Evolutionary conservation across 2,888 invertebrate species (phyloP), one percentile per base, ranked within the genome.

Genomic region (Polydrusus tereticollis): DNA sequence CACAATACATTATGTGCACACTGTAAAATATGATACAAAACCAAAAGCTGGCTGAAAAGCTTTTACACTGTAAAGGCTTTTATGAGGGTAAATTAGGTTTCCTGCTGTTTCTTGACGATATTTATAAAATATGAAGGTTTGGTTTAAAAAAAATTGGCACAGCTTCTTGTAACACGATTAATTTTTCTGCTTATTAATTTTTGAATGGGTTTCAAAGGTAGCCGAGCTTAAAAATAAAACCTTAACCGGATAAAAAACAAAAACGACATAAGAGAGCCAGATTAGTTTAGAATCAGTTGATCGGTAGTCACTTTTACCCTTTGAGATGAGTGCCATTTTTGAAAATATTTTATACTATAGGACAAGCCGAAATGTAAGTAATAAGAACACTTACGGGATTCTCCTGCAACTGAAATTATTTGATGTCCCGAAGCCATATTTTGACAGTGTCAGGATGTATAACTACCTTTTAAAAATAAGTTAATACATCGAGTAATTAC

Each of bases 21-120:
- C 50, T 45, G 47, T n/a, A n/a, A 29, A 52, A 52, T 52, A 50
- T 26, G 18, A 21, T 18, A 43, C 52, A 33, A 50, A 69, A 43
- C 26, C 16, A 41, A 57, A 45, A 57, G 45, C 62, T 21, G 10
- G 10, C 23, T 33, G 45, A 33, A 69, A 52, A 69, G 69, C 69
- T 69, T 63, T 69, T 47, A 63, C 62, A 55, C 33, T 69, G 57
- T 21, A 63, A n/a, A 62, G 41, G 63, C 57, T 63, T 63, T 69
- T 63, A 63, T 43, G 57, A 45, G 57, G 45, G 55, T 57, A 63
- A 69, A 69, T 69, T 62, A 29, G 45, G 63, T 69, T 69, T 43
- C 41, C 36, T 33, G 52, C 50, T 55, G 41, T 65, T 52, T 21
- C 41, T 55, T 50, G 21, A 55, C 38, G 41, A 41, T 41, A 65